A percentile compares a stretch with the other conserved stretches of the same genome.
Conservation (phyloP, 2,113 vertebrate genomes). For the Peucedramus taeniatus region DNA sequence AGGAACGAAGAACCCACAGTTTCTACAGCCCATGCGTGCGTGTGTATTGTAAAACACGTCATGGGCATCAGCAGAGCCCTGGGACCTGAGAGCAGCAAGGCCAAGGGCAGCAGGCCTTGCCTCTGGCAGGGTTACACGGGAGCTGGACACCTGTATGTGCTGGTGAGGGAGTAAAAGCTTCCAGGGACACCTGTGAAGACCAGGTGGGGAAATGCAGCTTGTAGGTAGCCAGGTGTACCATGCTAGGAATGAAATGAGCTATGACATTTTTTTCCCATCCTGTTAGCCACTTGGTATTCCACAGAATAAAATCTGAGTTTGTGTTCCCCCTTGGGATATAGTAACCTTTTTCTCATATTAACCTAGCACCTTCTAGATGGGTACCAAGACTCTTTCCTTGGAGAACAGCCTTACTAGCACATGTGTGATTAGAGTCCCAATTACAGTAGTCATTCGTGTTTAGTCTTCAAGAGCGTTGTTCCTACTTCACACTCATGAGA, state of each 20-base stretch:
- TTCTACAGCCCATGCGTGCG: fast-evolving
- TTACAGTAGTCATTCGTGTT: background rate
- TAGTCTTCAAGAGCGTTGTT: background rate
- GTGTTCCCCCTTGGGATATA: fast-evolving
- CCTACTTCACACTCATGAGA: background rate
- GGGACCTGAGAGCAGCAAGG: background rate
- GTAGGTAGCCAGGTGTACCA: fast-evolving
- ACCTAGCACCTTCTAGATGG: background rate
- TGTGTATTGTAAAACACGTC: fast-evolving
- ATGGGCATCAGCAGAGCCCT: background rate
- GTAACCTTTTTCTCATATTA: background rate
- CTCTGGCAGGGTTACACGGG: fast-evolving
- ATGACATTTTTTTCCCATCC: fast-evolving
- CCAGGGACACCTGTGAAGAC: fast-evolving
- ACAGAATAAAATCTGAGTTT: background rate
- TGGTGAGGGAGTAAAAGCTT: background rate
- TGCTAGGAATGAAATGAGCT: background rate
- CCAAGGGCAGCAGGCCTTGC: background rate
- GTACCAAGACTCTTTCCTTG: background rate
- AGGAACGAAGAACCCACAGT: fast-evolving
- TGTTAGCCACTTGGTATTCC: background rate
- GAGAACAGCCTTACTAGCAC: fast-evolving
- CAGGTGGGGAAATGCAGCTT: fast-evolving
- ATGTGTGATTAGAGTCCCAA: fast-evolving
- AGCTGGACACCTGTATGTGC: fast-evolving